These are phyloP conservation scores for Hyposmocoma kahamanoa DNA, from an alignment of 1,140 invertebrate species.

Conservation along the genomic window DNA sequence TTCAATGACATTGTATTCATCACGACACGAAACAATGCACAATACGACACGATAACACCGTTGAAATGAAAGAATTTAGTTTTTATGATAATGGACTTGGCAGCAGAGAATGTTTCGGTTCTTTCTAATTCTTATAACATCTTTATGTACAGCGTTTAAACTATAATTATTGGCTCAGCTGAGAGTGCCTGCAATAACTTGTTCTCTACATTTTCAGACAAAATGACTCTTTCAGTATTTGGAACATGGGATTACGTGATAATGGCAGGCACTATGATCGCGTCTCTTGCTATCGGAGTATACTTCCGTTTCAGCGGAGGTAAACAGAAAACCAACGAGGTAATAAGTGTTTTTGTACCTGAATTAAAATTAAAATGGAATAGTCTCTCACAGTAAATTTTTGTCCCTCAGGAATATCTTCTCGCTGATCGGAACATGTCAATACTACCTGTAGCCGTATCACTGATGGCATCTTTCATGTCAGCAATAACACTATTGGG, in stretches of 20 bases:
- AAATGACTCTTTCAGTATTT: conserved; percentile 48
- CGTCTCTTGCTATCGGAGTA: conserved; percentile 56
- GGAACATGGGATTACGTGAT: conserved; percentile 64
- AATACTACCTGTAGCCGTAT: conserved; percentile 86
- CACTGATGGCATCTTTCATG: conserved; percentile 95
- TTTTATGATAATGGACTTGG: too few species aligned
- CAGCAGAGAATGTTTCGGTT: too few species aligned
- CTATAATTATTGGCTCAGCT: too few species aligned
- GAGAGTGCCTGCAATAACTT: too few species aligned
- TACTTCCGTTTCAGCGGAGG: conserved; percentile 85
- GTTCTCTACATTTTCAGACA: too few species aligned
- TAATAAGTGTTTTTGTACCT: conserved; percentile 63
- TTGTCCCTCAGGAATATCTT: conserved; percentile 84
- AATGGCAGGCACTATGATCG: conserved; percentile 59
- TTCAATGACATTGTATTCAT: too few species aligned
- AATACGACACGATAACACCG: too few species aligned
- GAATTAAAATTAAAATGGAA: not conserved
- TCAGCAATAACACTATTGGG: conserved; percentile 94
- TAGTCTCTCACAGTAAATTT: not conserved
- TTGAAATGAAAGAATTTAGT: too few species aligned
- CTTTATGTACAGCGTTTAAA: too few species aligned
- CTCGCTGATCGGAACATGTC: conserved; percentile 86
- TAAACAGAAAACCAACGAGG: conserved; percentile 88
- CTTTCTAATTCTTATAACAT: too few species aligned
- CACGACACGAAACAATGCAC: too few species aligned